These are phyloP conservation scores for Anoncus sp. DNA, from an alignment of 2,888 invertebrate genomes.

Conservation along the genomic window DNA sequence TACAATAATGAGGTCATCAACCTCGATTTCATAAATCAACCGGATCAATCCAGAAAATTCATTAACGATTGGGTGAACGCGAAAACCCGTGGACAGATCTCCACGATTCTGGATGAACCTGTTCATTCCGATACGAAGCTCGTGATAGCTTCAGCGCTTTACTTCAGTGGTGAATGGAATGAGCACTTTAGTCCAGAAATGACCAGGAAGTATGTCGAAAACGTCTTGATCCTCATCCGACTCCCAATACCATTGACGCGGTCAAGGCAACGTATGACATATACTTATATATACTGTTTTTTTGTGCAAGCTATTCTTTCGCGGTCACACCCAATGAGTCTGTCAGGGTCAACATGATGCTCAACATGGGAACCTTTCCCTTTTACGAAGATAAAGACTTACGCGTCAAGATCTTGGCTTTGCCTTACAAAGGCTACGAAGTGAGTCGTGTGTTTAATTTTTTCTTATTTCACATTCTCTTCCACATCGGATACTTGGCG, in stretches of 20 bases:
- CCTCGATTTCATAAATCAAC: slow-evolving; percentile 84
- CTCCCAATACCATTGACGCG: slow-evolving; percentile 4
- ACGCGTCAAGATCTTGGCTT: slow-evolving; percentile 87
- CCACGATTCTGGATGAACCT: slow-evolving; percentile 84
- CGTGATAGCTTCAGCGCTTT: slow-evolving; percentile 88
- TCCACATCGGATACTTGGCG: too few relatives aligned
- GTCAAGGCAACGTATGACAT: neutral
- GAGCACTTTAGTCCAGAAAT: slow-evolving; percentile 85
- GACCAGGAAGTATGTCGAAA: slow-evolving; percentile 83
- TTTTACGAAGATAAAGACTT: slow-evolving; percentile 84
- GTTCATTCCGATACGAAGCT: slow-evolving; percentile 86
- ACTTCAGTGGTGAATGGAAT: slow-evolving; percentile 90
- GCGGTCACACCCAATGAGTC: slow-evolving; percentile 77
- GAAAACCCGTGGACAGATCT: slow-evolving; percentile 87
- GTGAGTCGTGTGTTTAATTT: slow-evolving; percentile 76
- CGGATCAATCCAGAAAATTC: slow-evolving; percentile 80
- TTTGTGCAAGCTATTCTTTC: slow-evolving; percentile 85
- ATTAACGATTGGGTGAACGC: slow-evolving; percentile 88
- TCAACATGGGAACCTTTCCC: slow-evolving; percentile 86
- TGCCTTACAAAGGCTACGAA: slow-evolving; percentile 89
- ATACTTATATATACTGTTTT: neutral
- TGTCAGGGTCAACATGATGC: slow-evolving; percentile 87
- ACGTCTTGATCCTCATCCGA: neutral
- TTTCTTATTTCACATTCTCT: too few relatives aligned
- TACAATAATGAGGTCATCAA: slow-evolving; percentile 86